A percentile compares a stretch with the other conserved stretches of the same genome.
Evolutionary conservation across 2,797 vertebrate species (phyloP).

Genomic region (Acrossocheilus fasciatus): DNA sequence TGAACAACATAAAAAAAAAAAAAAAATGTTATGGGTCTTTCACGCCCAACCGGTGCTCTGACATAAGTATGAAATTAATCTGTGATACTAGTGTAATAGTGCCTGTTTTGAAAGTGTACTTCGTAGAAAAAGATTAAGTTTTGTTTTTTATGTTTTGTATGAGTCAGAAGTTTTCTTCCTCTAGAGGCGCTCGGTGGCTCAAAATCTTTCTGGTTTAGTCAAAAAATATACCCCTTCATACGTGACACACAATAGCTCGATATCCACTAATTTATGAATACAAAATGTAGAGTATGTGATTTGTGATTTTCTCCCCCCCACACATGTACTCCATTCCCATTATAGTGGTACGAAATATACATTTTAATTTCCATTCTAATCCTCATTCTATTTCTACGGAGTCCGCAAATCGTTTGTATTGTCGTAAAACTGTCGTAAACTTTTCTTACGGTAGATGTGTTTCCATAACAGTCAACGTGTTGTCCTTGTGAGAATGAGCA

Average conservation of each 20-base stretch:
- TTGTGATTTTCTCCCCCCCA: neutral
- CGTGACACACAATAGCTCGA: neutral
- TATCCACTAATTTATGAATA: neutral
- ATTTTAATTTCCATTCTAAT: neutral
- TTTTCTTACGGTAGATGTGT: slow-evolving; percentile 13
- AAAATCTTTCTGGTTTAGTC: neutral
- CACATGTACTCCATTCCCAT: neutral
- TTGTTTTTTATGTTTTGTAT: neutral
- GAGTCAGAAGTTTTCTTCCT: neutral
- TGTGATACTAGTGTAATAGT: neutral
- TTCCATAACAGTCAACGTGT: neutral
- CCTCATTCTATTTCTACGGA: neutral
- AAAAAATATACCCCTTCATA: neutral
- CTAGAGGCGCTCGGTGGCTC: neutral
- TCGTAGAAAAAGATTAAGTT: neutral
- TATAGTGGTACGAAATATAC: neutral
- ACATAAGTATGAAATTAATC: neutral
- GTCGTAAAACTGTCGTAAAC: slow-evolving; percentile 56
- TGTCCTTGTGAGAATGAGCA: slow-evolving; percentile 48
- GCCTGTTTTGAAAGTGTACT: neutral
- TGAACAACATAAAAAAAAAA: neutral
- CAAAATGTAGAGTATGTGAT: neutral
- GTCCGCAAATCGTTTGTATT: neutral
- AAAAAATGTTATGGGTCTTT: neutral
- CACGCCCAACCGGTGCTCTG: neutral